phyloP scores from a whole-genome alignment of 2,113 vertebrate genomes.

The Podarcis raffonei region DNA sequence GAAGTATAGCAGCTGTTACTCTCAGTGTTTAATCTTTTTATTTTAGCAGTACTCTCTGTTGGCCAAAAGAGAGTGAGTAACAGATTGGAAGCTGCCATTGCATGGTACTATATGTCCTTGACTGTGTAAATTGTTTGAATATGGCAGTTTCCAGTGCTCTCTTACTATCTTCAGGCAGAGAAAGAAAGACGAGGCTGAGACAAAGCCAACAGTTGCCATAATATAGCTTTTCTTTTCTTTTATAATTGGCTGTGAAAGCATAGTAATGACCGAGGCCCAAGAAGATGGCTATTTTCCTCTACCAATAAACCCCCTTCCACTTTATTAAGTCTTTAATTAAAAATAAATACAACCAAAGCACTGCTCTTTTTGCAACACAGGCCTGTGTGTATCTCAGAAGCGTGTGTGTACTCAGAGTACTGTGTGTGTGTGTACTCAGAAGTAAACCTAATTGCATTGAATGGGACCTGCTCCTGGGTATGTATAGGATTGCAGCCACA shows the following conservation, averaged over 20 bases:
- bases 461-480: too few species aligned
- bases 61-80: background rate
- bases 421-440: too few species aligned
- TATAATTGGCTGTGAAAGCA: background rate
- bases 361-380: background rate
- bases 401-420: too few species aligned
- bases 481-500: too few species aligned
- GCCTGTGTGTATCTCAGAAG: too few species aligned
- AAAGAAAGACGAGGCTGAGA: background rate
- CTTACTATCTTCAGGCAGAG: background rate
- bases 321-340: background rate
- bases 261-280: background rate
- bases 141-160: background rate
- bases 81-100: background rate
- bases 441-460: too few species aligned
- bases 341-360: background rate
- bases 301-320: too few species aligned
- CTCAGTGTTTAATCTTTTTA: background rate
- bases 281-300: background rate
- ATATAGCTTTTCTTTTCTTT: background rate
- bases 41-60: background rate
- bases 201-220: background rate
- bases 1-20: background rate
- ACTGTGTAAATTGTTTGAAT: background rate
- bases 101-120: background rate